Conservation (phyloP, 2,797 vertebrate species). For the Sebastolobus altivelis region DNA sequence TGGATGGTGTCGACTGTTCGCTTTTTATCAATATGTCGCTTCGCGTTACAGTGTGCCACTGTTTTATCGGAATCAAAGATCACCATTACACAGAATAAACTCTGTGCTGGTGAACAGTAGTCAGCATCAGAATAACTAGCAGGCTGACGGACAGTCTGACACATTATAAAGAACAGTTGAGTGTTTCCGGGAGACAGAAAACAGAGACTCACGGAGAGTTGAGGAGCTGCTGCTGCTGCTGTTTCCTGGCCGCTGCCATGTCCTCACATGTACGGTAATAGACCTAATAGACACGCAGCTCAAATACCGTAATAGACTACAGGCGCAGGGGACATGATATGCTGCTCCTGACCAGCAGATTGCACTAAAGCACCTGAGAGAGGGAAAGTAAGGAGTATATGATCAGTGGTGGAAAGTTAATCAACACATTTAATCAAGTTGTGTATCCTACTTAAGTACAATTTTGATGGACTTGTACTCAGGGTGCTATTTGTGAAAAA, state of each 20-base stretch:
- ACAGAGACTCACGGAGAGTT: conserved; percentile 19
- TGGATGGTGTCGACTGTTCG: neutral
- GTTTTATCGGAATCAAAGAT: neutral
- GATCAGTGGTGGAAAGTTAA: neutral
- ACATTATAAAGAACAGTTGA: rapidly evolving
- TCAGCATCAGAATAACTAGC: neutral
- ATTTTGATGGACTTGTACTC: neutral
- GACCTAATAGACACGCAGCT: neutral
- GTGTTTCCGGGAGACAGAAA: neutral
- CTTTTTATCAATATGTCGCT: neutral
- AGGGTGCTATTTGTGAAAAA: too few relatives aligned
- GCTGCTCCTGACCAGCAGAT: neutral
- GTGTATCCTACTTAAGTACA: neutral
- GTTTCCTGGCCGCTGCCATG: conserved; percentile 6
- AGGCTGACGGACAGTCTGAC: neutral
- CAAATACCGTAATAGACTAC: conserved; percentile 1
- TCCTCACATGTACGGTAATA: conserved; percentile 16
- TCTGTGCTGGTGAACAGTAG: neutral
- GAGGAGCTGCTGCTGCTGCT: neutral
- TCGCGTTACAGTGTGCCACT: neutral
- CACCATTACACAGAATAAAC: neutral
- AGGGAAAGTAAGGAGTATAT: neutral
- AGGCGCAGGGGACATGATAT: neutral
- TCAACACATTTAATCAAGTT: neutral
- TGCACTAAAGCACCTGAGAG: neutral